Conservation (phyloP, 2,797 vertebrate species). For the Leucoraja ocellata region DNA sequence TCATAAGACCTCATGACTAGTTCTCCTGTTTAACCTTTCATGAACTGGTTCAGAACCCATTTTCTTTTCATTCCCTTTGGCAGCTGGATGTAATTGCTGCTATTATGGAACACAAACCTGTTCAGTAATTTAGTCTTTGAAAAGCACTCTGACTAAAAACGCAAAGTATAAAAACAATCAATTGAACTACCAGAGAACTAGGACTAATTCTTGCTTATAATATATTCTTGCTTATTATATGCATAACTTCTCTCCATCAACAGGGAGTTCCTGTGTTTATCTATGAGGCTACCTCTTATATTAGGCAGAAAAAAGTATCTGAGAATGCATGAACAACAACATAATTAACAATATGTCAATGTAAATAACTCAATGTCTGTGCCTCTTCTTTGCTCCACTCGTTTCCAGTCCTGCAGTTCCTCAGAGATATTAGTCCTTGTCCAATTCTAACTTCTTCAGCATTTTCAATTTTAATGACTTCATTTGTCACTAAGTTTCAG, state of each 20-base stretch:
- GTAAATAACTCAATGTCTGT: too few species aligned
- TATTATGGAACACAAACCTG: background rate
- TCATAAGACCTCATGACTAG: background rate
- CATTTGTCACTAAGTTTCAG: too few species aligned
- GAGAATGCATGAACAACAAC: background rate
- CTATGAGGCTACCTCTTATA: background rate
- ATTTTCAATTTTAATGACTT: too few species aligned
- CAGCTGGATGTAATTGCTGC: background rate
- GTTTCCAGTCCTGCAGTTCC: too few species aligned
- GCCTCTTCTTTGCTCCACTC: too few species aligned
- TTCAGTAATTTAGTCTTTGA: background rate
- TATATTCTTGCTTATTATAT: background rate
- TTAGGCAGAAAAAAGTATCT: background rate
- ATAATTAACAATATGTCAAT: background rate
- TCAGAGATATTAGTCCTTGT: too few species aligned
- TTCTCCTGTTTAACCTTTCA: background rate
- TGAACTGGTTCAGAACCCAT: background rate
- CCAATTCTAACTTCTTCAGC: too few species aligned
- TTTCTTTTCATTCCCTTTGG: conserved; percentile 17
- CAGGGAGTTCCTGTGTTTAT: background rate
- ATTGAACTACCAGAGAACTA: background rate
- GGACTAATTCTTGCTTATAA: background rate
- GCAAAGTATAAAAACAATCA: background rate
- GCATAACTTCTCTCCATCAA: background rate
- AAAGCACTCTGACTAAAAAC: background rate